Evolutionary conservation across 1,140 invertebrate species (phyloP), one percentile per base, ranked within the genome.

Genomic region (Hyles euphorbiae): DNA sequence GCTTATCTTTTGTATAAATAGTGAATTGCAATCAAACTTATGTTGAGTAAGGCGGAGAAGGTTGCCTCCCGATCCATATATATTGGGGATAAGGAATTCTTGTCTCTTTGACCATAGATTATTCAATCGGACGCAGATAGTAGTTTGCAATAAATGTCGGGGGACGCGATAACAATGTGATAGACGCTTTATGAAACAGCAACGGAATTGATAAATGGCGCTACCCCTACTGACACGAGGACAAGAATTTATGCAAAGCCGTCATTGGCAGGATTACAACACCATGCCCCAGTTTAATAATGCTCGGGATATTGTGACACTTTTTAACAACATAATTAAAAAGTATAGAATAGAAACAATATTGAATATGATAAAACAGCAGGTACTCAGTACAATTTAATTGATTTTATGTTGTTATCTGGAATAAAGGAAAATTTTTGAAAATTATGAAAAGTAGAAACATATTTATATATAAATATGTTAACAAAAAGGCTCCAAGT

Each of bases 131-230:
- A 53, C 54, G 33, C 34, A 34, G 50, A 52, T 52, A 52, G 34
- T 56, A 54, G 61, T 56, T 61, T 50, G 74, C 72, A 76, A 82
- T 82, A 79, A 81, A 81, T 79, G 78, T 83, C 74, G 67, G 56
- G 65, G 64, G 64, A 77, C 70, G 70, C 66, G 73, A 81, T 79
- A 81, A 76, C 74, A 81, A 79, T 72, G 76, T 70, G 69, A 81
- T 76, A 74, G 76, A 76, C 74, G 65, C 69, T 65, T 72, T 78
- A 78, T 76, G 73, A 77, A 82, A 67, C 66, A 61, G 61, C 52
- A 58, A 45, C 34, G 48, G 65, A 43, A 56, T 67, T 81, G 78
- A 83, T 81, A 73, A 83, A 83, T 78, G 74, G 68, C 52, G 58
- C 59, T 55, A 60, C 50, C 54, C 58, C 57, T 60, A 63, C 53